These are phyloP conservation scores for Chymomyza amoena DNA, from an alignment of 2,888 invertebrate genomes.

Conservation along the genomic window DNA sequence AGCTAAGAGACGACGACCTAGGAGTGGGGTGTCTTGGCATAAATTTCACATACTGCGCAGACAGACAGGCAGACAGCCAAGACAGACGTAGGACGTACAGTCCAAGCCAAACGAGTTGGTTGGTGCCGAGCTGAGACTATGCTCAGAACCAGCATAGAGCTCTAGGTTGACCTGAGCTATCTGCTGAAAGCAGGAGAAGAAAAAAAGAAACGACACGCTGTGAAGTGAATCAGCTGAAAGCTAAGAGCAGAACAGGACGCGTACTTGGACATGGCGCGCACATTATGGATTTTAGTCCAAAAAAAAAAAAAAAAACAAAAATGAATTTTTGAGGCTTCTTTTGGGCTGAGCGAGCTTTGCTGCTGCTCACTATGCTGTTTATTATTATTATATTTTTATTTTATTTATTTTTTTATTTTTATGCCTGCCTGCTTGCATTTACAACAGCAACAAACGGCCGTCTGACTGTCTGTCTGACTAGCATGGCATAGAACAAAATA, in stretches of 20 bases:
- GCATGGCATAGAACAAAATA: slow-evolving; percentile 70
- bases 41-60: slow-evolving; percentile 60
- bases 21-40: slow-evolving; percentile 60
- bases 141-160: slow-evolving; percentile 10
- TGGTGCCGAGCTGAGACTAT: slow-evolving; percentile 42
- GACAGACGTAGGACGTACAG: slow-evolving; percentile 15
- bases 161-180: slow-evolving; percentile 37
- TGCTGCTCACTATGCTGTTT: slow-evolving; percentile 42
- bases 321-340: slow-evolving; percentile 20
- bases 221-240: slow-evolving; percentile 66
- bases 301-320: slow-evolving; percentile 8
- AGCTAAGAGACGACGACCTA: slow-evolving; percentile 28
- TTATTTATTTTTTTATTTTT: slow-evolving; percentile 13
- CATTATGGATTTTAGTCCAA: slow-evolving; percentile 40
- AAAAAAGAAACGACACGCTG: slow-evolving; percentile 15
- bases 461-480: slow-evolving; percentile 14
- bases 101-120: slow-evolving; percentile 57
- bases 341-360: slow-evolving; percentile 18
- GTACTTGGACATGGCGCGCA: slow-evolving; percentile 20
- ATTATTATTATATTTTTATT: slow-evolving; percentile 44
- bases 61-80: slow-evolving; percentile 39
- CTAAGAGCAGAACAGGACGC: slow-evolving; percentile 27
- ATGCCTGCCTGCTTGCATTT: slow-evolving; percentile 27
- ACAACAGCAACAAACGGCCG: slow-evolving; percentile 28
- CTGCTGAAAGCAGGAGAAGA: not conserved